These are phyloP conservation scores for Phylloscopus whistleri DNA, from an alignment of 2,113 vertebrate species.

Conservation along the genomic window DNA sequence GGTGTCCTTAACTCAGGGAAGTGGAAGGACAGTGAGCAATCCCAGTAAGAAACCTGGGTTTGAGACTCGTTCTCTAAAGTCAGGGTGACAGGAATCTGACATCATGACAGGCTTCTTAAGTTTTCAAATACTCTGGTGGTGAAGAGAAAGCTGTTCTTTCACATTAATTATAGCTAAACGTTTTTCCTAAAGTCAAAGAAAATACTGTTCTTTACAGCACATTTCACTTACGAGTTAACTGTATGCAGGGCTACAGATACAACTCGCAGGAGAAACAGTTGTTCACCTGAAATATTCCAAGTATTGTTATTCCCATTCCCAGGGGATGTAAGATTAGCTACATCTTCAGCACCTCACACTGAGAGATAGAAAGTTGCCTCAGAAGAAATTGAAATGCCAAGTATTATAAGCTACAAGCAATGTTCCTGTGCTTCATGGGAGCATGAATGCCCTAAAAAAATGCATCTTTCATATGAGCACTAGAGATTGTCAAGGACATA, in stretches of 20 bases:
- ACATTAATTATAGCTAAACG: not conserved
- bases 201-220: not conserved
- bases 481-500: constrained; percentile 73
- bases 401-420: constrained; percentile 15
- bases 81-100: not conserved
- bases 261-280: not conserved
- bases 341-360: not conserved
- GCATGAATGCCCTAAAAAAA: constrained; percentile 77
- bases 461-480: constrained; percentile 78
- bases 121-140: not conserved
- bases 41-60: not conserved
- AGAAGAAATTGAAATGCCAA: not conserved
- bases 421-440: constrained; percentile 58
- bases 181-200: not conserved
- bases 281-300: constrained; percentile 3
- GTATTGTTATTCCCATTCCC: not conserved
- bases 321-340: not conserved
- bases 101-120: not conserved
- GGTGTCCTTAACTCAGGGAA: not conserved
- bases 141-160: not conserved
- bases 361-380: not conserved
- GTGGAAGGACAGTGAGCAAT: not conserved
- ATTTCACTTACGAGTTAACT: not conserved
- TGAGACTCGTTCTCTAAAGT: not conserved
- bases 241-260: not conserved